Evolutionary conservation across 2,888 invertebrate genomes (phyloP), one percentile per base, ranked within the genome.

Genomic region (Anorthoa munda): DNA sequence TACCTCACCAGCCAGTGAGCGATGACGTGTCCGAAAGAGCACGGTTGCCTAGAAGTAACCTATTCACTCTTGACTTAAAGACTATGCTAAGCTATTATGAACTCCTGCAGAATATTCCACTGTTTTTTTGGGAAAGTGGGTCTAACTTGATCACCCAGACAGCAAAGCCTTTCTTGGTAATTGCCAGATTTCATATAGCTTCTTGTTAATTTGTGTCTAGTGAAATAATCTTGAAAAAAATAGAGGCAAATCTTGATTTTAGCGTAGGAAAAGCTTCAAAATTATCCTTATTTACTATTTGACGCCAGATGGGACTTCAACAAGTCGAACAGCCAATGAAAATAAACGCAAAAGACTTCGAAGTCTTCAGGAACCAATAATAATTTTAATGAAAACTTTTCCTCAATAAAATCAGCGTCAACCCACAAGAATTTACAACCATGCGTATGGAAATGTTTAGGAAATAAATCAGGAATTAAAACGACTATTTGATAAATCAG

Each of bases 311-410:
- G 12, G 0, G 21, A 4, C 4, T 31, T 4, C 21, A n/a, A 21
- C 4, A 26, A 48, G 46, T n/a, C 17, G n/a, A 39, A 45, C 2
- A 26, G 15, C 2, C 5, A 26, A 61, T 48, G 9, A 31, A 46
- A 67, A 18, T 12, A 67, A 31, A 46, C 23, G 3, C 7, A 2
- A n/a, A 5, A 12, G 12, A 31, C 7, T 48, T 21, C n/a, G 17
- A 31, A 17, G 9, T 67, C 48, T 31, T 50, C 3, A 64, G 9
- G 4, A 21, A 46, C 21, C 23, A 2, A 66, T 26, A 46, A 26
- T 13, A 45, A 21, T 48, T 56, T 48, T 1, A 46, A 48, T 18
- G 18, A n/a, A 56, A 72, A 72, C 71, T 46, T 72, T 72, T 72
- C 45, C 59, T 59, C 45, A 46, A 60, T 51, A 31, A 72, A 59